Conservation (phyloP, 1,140 invertebrate genomes). For the Drusus annulatus region DNA sequence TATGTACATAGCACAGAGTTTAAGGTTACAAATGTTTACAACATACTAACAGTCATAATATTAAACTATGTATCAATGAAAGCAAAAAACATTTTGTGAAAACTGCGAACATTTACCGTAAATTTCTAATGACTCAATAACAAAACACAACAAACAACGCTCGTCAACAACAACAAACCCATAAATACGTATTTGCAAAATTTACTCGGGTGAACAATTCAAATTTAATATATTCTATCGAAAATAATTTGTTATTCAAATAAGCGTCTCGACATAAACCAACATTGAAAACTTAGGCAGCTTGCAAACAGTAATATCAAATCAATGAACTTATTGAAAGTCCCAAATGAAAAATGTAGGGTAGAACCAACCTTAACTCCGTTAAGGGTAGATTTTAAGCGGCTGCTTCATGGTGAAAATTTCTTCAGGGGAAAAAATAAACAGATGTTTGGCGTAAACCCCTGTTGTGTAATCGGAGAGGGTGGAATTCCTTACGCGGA, state of each 20-base stretch:
- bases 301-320: conserved; percentile 8
- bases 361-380: neutral
- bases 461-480: neutral
- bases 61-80: no score
- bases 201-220: neutral
- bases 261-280: conserved; percentile 9
- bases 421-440: conserved; percentile 21
- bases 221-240: neutral
- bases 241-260: conserved; percentile 31
- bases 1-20: no score
- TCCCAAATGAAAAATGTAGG: conserved; percentile 13
- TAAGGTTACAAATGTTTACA: no score
- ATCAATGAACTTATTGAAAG: conserved; percentile 43
- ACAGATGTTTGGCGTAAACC: conserved; percentile 31
- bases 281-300: conserved; percentile 30
- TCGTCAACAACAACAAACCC: neutral
- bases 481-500: neutral
- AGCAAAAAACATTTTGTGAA: no score
- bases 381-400: conserved; percentile 41
- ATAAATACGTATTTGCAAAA: neutral
- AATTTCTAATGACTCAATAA: no score
- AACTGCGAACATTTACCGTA: no score
- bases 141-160: neutral
- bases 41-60: no score
- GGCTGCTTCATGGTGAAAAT: conserved; percentile 15